A percentile compares a stretch with the other conserved stretches of the same genome.
These are phyloP conservation scores for Thecocarcelia acutangulata DNA, from an alignment of 2,888 invertebrate species.

Conservation along the genomic window DNA sequence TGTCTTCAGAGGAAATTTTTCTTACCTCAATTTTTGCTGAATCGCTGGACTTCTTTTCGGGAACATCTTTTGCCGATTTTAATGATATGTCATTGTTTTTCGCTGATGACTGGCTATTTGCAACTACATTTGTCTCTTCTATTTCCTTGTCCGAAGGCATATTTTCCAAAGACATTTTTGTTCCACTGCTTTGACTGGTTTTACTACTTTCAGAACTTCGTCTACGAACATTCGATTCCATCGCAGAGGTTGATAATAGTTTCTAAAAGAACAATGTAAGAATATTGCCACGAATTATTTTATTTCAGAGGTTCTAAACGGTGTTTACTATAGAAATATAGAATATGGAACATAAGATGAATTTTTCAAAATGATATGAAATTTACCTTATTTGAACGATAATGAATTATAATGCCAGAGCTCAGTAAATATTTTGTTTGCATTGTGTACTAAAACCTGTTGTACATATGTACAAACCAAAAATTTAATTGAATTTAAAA, in stretches of 20 bases:
- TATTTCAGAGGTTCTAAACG: neutral
- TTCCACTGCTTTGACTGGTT: constrained; percentile 74
- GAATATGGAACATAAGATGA: no score
- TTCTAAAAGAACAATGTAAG: constrained; percentile 1
- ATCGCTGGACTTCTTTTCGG: neutral
- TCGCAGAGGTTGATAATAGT: constrained; percentile 73
- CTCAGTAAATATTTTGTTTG: no score
- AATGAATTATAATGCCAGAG: no score
- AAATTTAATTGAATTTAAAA: no score
- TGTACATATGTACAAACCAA: no score
- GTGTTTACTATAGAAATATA: no score
- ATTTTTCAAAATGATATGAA: no score
- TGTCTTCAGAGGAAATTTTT: constrained; percentile 13
- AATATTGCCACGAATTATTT: neutral
- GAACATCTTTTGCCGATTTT: constrained; percentile 12
- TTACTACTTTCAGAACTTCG: constrained; percentile 78
- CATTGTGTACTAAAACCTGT: no score
- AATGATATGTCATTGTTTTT: constrained; percentile 40
- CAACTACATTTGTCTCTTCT: neutral
- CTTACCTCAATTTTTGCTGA: constrained; percentile 7
- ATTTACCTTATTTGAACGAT: no score
- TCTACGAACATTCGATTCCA: constrained; percentile 75
- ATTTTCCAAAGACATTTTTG: constrained; percentile 66
- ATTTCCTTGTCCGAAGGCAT: constrained; percentile 31
- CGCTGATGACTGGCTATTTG: neutral